These are phyloP conservation scores for Diachasmimorpha longicaudata DNA, from an alignment of 1,140 invertebrate genomes.

Conservation along the genomic window DNA sequence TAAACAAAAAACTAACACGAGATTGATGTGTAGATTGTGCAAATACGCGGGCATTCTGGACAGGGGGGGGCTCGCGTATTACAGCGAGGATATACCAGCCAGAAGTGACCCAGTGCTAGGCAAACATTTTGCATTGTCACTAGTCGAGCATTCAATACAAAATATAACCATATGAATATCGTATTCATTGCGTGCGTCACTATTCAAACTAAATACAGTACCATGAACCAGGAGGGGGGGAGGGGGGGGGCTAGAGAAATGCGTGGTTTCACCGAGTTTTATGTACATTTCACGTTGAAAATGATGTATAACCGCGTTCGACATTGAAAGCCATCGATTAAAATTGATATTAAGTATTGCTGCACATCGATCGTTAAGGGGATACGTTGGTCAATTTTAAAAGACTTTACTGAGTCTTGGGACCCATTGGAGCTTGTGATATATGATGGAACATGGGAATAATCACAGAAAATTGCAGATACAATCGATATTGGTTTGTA, in stretches of 20 bases:
- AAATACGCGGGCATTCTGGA: not conserved
- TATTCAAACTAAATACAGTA: conserved; percentile 5
- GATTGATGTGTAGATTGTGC: not conserved
- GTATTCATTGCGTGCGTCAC: conserved; percentile 19
- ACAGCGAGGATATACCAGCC: not conserved
- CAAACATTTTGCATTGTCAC: conserved; percentile 31
- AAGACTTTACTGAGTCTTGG: no score
- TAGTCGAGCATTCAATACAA: conserved; percentile 17
- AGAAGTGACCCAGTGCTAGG: not conserved
- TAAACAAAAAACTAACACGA: not conserved
- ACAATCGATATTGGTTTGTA: no score
- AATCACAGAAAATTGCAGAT: no score
- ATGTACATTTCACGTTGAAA: not conserved
- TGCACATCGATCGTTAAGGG: not conserved
- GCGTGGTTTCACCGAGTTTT: not conserved
- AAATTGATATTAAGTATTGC: not conserved
- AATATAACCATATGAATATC: conserved; percentile 12
- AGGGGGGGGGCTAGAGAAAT: not conserved
- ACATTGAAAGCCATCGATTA: not conserved
- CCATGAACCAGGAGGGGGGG: no score
- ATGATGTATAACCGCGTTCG: not conserved
- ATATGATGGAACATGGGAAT: no score
- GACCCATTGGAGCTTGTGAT: no score
- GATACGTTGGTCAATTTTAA: no score
- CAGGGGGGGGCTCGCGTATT: not conserved